A percentile compares a stretch with the other conserved stretches of the same genome.
These are phyloP conservation scores for Chamaetylas fuelleborni DNA, from an alignment of 2,113 vertebrate genomes.

Conservation along the genomic window DNA sequence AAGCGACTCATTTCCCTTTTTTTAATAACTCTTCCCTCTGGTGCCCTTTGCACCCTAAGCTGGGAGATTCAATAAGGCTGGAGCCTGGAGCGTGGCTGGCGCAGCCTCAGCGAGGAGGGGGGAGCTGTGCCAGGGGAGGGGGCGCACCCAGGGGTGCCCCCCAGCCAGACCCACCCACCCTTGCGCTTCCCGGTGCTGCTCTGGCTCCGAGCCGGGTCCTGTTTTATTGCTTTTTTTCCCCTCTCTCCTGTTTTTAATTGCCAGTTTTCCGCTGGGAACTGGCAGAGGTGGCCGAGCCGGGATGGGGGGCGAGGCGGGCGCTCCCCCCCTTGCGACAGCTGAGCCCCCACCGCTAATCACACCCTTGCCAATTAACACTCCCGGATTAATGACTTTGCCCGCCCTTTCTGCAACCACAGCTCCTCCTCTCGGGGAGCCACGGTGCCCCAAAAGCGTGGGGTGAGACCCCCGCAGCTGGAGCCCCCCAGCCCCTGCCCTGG, in stretches of 20 bases:
- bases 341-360: background rate
- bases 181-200: background rate
- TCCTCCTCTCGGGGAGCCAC: background rate
- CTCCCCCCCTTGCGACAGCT: background rate
- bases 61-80: slow-evolving; percentile 68
- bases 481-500: background rate
- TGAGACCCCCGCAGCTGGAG: background rate
- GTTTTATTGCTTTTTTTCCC: background rate
- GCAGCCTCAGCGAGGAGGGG: background rate
- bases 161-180: background rate
- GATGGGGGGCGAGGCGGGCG: fast-evolving
- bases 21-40: slow-evolving; percentile 68
- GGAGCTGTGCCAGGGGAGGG: background rate
- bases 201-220: background rate
- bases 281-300: background rate
- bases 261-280: background rate
- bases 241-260: background rate
- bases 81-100: slow-evolving; percentile 32
- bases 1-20: slow-evolving; percentile 72
- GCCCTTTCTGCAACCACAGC: background rate
- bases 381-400: background rate
- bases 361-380: background rate
- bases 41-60: slow-evolving; percentile 67
- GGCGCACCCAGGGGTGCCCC: background rate
- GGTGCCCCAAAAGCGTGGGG: background rate